These are phyloP conservation scores for Xanthia togata DNA, from an alignment of 2,888 invertebrate genomes.

Conservation along the genomic window DNA sequence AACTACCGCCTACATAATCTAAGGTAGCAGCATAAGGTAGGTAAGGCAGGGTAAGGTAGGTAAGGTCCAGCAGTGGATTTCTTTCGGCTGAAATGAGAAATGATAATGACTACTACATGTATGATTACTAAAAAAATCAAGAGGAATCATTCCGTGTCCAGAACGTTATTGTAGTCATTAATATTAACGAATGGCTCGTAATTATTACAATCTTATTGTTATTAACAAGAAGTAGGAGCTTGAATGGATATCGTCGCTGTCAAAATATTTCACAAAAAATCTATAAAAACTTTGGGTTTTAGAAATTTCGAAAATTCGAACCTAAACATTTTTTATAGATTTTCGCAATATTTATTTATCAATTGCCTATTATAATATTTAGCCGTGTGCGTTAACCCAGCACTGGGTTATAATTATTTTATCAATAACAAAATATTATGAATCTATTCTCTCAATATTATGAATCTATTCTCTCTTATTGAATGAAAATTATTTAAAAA, in stretches of 20 bases:
- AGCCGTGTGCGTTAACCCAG: background rate
- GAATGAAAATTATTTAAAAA: too few relatives aligned
- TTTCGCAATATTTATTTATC: background rate
- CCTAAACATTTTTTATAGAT: background rate
- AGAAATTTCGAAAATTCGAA: too few relatives aligned
- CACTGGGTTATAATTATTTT: background rate
- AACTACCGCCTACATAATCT: background rate
- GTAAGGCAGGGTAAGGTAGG: too few relatives aligned
- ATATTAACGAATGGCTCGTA: constrained; percentile 4
- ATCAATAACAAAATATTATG: background rate
- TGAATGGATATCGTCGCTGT: background rate
- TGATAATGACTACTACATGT: background rate
- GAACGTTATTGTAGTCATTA: background rate
- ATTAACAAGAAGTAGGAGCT: background rate
- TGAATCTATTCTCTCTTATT: too few relatives aligned
- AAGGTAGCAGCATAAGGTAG: too few relatives aligned
- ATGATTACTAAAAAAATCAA: background rate
- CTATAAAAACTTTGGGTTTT: background rate
- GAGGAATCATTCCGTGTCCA: background rate
- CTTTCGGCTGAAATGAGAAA: background rate
- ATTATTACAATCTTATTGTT: background rate
- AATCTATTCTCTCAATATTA: too few relatives aligned
- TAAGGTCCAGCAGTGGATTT: background rate
- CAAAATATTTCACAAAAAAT: background rate
- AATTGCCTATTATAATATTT: background rate